These are phyloP conservation scores for Dallia pectoralis DNA, from an alignment of 2,797 vertebrate species.

Conservation along the genomic window DNA sequence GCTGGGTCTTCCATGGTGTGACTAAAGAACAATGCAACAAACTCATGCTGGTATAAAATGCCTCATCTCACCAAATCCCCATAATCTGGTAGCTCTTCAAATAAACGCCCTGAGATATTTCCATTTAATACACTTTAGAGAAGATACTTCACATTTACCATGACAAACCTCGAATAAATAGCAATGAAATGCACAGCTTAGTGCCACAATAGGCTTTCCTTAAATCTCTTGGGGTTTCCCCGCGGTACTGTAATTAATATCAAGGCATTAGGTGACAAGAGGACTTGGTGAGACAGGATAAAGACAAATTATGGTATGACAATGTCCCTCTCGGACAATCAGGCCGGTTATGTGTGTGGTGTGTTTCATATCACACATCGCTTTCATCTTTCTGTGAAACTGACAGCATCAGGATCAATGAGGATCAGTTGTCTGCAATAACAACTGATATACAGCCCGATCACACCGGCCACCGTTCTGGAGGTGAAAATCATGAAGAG, in stretches of 20 bases:
- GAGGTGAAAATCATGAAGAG: not conserved
- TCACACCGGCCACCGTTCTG: not conserved
- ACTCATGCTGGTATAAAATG: constrained; percentile 67
- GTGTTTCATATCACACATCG: not conserved
- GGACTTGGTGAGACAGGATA: constrained; percentile 38
- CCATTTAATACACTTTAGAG: constrained; percentile 76
- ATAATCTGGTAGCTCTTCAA: constrained; percentile 70
- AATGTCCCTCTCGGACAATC: constrained; percentile 1
- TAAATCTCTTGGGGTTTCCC: constrained; percentile 54
- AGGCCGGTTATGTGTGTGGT: not conserved
- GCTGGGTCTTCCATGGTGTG: constrained; percentile 47
- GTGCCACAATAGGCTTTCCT: constrained; percentile 62
- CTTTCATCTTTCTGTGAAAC: not conserved
- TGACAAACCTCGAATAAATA: constrained; percentile 65
- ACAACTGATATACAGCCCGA: not conserved
- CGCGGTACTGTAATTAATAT: constrained; percentile 64
- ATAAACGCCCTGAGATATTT: constrained; percentile 69
- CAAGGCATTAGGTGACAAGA: constrained; percentile 41
- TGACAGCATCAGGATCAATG: not conserved
- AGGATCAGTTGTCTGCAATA: not conserved
- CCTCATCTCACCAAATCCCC: constrained; percentile 73
- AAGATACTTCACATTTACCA: constrained; percentile 61
- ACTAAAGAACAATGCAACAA: constrained; percentile 54
- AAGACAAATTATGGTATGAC: constrained; percentile 37
- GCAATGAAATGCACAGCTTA: constrained; percentile 71